Evolutionary conservation across 2,113 vertebrate species (phyloP), one percentile per base, ranked within the genome.

Genomic region (Phylloscopus trochiloides): DNA sequence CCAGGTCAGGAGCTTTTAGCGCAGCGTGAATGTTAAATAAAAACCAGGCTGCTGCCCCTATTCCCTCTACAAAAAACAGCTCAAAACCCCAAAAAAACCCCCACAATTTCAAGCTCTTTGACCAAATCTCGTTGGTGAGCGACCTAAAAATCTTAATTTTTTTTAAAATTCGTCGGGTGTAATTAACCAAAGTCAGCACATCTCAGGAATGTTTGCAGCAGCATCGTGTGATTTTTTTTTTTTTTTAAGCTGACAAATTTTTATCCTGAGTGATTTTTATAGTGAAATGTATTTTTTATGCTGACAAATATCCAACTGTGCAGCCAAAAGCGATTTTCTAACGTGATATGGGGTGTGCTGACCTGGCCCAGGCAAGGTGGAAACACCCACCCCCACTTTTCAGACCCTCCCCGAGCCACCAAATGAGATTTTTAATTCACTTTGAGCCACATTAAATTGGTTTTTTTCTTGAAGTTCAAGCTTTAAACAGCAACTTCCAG

Each of bases 1-100:
- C 96, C 97, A 96, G 96, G 96, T 88, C 96, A 92, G 71, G 87
- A 75, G 97, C 95, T 97, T 97, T 96, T 94, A 97, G 32, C 61
- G 3, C 94, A 32, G 88, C 12, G 9, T 79, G 95, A 97, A 86
- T 2, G 62, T 95, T 97, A 97, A 97, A 67, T 97, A 97, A 97
- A 90, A 90, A 66, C 57, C 90, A 68, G 36, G 4, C 57, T 3
- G 51, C 63, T 38, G 62, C 51, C 28, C 29, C 3, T 1, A 3
- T 3, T n/a, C 58, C 18, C 77, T 58, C 74, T 4, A 11, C 70
- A 65, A 68, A 40, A 0, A 48, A 12, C 32, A 18, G 8, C 14
- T 17, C 13, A 59, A 63, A n/a, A 31, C 0, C 26, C 34, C 48
- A 65, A 59, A 65, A 34, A 32, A 4, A 0, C 0, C 26, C 34